These are phyloP conservation scores for Capromys pilorides DNA, from an alignment of 2,797 vertebrate genomes.

Conservation along the genomic window DNA sequence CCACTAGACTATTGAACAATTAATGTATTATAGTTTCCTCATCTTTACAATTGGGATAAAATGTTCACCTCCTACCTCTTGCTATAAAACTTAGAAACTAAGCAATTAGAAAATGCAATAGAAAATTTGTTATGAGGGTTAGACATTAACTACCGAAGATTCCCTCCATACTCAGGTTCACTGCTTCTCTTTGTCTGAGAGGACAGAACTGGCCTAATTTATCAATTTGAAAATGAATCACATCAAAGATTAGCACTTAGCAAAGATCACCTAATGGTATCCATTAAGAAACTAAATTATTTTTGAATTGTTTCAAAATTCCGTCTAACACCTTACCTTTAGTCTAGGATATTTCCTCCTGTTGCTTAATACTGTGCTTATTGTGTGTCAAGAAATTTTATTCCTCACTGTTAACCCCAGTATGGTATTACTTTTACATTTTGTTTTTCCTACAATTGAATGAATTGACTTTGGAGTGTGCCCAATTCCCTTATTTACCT, in stretches of 20 bases:
- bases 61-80: not conserved
- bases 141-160: not conserved
- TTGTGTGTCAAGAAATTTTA: conserved; percentile 68
- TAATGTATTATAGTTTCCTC: not conserved
- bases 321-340: conserved; percentile 45
- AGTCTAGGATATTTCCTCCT: conserved; percentile 48
- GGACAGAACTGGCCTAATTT: not conserved
- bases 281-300: conserved; percentile 48
- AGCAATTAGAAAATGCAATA: too few species aligned
- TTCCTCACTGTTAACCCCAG: conserved; percentile 71
- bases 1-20: not conserved
- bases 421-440: conserved; percentile 70
- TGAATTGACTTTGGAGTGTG: conserved; percentile 76
- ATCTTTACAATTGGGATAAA: conserved; percentile 7
- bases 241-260: conserved; percentile 43
- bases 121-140: not conserved
- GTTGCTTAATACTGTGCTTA: conserved; percentile 57
- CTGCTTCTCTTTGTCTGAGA: conserved; percentile 5
- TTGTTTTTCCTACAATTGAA: conserved; percentile 75
- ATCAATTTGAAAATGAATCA: conserved; percentile 57
- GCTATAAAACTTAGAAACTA: not conserved
- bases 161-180: not conserved
- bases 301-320: conserved; percentile 55
- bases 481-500: conserved; percentile 78
- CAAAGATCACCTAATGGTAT: conserved; percentile 31